Evolutionary conservation across 2,797 vertebrate genomes (phyloP).

Genomic region (Girardinus metallicus): DNA sequence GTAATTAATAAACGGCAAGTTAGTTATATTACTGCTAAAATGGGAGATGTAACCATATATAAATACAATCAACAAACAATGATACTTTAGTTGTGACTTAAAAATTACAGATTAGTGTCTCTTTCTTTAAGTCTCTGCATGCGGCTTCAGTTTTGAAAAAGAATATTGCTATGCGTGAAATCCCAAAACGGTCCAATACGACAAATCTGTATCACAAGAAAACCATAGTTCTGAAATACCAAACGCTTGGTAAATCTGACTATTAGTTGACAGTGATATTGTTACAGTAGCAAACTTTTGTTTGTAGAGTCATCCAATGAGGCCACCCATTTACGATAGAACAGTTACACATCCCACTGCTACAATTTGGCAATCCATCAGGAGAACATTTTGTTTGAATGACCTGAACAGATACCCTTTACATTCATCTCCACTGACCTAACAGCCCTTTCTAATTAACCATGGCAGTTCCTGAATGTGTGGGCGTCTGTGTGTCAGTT

Average conservation of each 20-base stretch:
- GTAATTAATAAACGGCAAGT: neutral
- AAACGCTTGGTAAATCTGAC: neutral
- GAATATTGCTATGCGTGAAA: neutral
- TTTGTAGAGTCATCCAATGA: neutral
- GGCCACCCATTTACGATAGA: neutral
- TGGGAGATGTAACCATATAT: neutral
- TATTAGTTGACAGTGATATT: neutral
- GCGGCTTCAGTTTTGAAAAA: neutral
- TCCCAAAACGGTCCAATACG: neutral
- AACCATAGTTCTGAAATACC: neutral
- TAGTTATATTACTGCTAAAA: neutral
- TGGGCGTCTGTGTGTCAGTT: constrained; percentile 46
- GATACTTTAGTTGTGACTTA: neutral
- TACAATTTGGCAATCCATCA: neutral
- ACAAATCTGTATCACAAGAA: neutral
- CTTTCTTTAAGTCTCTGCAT: neutral
- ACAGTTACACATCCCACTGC: neutral
- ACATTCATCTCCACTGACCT: constrained; percentile 37
- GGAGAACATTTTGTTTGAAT: constrained; percentile 32
- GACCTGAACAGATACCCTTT: constrained; percentile 41
- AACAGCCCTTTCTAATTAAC: constrained; percentile 24
- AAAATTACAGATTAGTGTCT: neutral
- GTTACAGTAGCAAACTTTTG: neutral
- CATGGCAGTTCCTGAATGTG: constrained; percentile 30
- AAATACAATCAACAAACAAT: too few relatives aligned